Percentiles rank a stretch among this genome's conserved stretches.
Conservation (phyloP, 2,888 invertebrate species). For the Melipona bicolor region DNA sequence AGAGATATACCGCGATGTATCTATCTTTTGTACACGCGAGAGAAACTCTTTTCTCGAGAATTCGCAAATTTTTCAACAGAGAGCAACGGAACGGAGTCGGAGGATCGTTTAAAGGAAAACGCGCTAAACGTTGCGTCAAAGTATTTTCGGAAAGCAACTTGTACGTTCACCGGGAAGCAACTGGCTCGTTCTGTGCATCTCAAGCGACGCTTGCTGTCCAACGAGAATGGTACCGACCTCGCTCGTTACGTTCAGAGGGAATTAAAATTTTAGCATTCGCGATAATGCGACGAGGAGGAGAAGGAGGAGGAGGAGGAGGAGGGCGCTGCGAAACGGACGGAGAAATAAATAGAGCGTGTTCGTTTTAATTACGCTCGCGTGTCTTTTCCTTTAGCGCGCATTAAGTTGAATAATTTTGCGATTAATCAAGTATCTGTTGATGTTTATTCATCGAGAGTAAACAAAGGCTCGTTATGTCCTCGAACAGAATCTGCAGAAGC, state of each 20-base stretch:
- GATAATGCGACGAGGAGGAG: constrained; percentile 3
- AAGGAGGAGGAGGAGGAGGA: neutral
- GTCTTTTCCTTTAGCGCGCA: neutral
- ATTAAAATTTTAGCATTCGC: constrained; percentile 41
- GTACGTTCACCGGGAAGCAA: constrained; percentile 14
- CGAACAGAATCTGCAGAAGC: neutral
- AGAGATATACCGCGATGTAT: constrained; percentile 10
- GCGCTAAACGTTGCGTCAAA: constrained; percentile 14
- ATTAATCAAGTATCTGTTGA: neutral
- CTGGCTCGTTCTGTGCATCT: neutral
- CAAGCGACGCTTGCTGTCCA: neutral
- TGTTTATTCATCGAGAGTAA: constrained; percentile 11
- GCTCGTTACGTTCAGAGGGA: constrained; percentile 11
- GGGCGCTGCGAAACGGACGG: constrained; percentile 3
- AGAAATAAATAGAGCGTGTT: neutral
- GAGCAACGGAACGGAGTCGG: neutral
- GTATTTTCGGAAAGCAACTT: constrained; percentile 18
- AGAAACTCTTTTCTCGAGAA: neutral
- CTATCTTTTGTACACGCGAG: neutral
- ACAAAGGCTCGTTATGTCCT: neutral
- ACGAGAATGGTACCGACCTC: constrained; percentile 6
- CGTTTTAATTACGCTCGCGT: constrained; percentile 13
- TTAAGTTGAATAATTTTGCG: neutral
- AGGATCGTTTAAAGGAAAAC: constrained; percentile 28
- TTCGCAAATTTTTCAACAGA: too few relatives aligned